phyloP scores from a whole-genome alignment of 2,888 invertebrate species.

The Rhamnusium bicolor region DNA sequence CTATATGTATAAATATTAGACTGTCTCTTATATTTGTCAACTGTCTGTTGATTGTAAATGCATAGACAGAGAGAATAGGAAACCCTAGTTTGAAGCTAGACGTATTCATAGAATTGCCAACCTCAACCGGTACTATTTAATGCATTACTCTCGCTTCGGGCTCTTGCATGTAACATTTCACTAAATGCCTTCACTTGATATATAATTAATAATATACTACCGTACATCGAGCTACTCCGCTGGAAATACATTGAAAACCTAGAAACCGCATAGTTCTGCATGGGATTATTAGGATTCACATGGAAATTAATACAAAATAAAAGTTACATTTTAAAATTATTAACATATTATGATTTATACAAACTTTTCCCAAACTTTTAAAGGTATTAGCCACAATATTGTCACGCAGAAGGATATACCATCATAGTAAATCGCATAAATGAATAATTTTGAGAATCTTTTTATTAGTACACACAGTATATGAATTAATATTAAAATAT shows the following conservation, averaged over 20 bases:
- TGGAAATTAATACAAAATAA: too few relatives aligned
- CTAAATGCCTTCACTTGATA: constrained; percentile 22
- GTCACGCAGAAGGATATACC: too few relatives aligned
- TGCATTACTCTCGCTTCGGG: constrained; percentile 24
- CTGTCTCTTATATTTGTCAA: constrained; percentile 22
- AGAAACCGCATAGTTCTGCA: background rate
- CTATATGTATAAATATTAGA: constrained; percentile 6
- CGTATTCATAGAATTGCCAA: constrained; percentile 24
- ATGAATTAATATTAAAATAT: too few relatives aligned
- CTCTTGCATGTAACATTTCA: constrained; percentile 20
- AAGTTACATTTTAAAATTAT: too few relatives aligned
- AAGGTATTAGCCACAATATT: too few relatives aligned
- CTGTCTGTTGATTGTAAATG: constrained; percentile 15
- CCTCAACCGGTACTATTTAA: constrained; percentile 20
- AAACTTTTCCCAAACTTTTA: too few relatives aligned
- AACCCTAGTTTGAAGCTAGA: constrained; percentile 10
- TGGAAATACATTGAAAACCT: background rate
- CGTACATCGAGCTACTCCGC: background rate
- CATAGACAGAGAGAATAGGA: constrained; percentile 22
- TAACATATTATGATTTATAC: too few relatives aligned
- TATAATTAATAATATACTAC: constrained; percentile 17
- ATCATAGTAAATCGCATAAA: too few relatives aligned
- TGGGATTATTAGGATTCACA: background rate
- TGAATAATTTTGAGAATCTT: too few relatives aligned
- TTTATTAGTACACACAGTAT: too few relatives aligned